Percentiles rank a stretch among this genome's conserved stretches.
These are phyloP conservation scores for Panopea generosa DNA, from an alignment of 2,888 invertebrate genomes.

Conservation along the genomic window DNA sequence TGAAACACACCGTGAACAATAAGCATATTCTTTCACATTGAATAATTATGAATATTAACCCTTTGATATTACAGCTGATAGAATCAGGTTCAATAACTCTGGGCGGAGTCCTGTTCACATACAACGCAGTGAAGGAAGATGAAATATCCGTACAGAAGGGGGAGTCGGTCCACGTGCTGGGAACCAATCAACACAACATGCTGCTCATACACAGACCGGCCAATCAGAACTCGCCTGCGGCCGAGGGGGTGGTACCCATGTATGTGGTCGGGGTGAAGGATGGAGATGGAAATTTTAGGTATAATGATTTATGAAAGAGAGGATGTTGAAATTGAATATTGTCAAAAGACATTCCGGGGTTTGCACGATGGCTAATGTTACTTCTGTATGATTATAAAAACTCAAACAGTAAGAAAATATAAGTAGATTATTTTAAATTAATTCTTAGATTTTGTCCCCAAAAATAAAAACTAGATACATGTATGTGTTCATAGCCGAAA, in stretches of 20 bases:
- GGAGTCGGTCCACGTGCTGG: constrained; percentile 85
- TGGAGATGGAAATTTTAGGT: constrained; percentile 78
- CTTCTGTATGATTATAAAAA: no score
- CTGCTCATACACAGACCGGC: constrained; percentile 83
- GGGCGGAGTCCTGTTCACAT: constrained; percentile 83
- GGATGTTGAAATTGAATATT: no score
- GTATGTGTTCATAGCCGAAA: no score
- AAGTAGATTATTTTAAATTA: no score
- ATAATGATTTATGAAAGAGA: constrained; percentile 12
- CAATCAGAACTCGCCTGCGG: constrained; percentile 80
- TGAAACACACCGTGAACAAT: no score
- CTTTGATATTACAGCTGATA: no score
- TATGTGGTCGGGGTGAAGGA: constrained; percentile 80
- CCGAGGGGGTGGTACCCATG: constrained; percentile 85
- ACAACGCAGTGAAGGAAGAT: constrained; percentile 85
- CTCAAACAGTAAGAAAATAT: not conserved
- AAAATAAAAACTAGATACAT: no score
- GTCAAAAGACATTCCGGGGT: no score
- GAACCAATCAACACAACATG: constrained; percentile 83
- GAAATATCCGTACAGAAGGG: constrained; percentile 85
- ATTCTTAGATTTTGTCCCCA: no score
- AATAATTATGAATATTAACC: no score
- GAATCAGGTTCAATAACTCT: constrained; percentile 49
- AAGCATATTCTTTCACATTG: no score
- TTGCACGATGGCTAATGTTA: no score